A percentile compares a stretch with the other conserved stretches of the same genome.
Evolutionary conservation across 2,888 invertebrate genomes (phyloP).

Genomic region (Myopa testacea): DNA sequence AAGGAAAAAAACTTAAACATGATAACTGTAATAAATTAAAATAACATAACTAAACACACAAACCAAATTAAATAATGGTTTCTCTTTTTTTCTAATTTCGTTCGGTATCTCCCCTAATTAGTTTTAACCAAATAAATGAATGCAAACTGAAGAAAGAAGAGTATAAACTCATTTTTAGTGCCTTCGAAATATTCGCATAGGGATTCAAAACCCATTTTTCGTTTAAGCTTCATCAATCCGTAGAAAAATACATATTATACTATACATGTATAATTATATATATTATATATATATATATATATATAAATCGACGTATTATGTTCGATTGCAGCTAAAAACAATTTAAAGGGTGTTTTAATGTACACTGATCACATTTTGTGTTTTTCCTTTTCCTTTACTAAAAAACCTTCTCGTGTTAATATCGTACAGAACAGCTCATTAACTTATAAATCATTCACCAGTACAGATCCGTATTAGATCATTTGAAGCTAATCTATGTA

Average conservation of each 20-base stretch:
- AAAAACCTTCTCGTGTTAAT: neutral
- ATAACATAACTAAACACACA: neutral
- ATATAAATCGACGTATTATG: neutral
- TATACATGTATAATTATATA: constrained; percentile 9
- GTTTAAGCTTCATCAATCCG: constrained; percentile 27
- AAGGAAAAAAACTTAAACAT: neutral
- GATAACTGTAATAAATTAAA: neutral
- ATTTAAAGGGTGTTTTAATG: neutral
- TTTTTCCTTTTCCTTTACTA: neutral
- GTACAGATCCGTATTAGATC: no score
- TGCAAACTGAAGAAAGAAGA: neutral
- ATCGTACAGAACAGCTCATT: no score
- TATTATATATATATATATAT: neutral
- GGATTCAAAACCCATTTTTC: neutral
- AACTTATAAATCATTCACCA: no score
- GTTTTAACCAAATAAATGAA: neutral
- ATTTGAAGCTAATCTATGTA: no score
- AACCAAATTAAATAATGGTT: neutral
- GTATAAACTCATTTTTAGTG: neutral
- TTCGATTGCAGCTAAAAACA: neutral
- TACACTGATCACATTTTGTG: neutral
- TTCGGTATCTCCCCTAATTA: neutral
- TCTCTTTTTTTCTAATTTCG: neutral
- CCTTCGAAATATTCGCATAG: no score
- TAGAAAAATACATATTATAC: constrained; percentile 38